A percentile compares a stretch with the other conserved stretches of the same genome.
Evolutionary conservation across 2,888 invertebrate species (phyloP).

Genomic region (Lithodes maja): DNA sequence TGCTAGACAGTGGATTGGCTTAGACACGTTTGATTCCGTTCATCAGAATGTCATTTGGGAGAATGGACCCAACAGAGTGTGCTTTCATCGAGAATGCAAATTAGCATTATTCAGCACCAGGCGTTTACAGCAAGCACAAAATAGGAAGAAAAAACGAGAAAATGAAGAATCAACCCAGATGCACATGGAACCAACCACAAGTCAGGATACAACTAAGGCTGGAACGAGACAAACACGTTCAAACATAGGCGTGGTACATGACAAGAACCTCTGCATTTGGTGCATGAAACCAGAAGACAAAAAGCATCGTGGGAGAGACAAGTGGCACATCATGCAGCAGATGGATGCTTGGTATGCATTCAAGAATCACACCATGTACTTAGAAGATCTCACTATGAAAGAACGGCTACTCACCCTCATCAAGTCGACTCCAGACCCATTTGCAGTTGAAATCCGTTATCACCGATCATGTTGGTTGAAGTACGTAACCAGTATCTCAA

Average conservation of each 20-base stretch:
- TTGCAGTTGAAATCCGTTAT: constrained; percentile 17
- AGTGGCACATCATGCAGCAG: neutral
- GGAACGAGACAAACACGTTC: neutral
- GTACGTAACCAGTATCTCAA: neutral
- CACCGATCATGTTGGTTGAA: constrained; percentile 11
- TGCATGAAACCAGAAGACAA: constrained; percentile 4
- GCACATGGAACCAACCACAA: too few relatives aligned
- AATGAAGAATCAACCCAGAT: too few relatives aligned
- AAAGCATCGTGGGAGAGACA: neutral
- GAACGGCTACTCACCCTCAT: constrained; percentile 11
- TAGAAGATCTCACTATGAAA: neutral
- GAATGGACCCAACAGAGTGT: neutral
- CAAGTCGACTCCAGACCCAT: constrained; percentile 17
- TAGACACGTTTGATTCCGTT: too few relatives aligned
- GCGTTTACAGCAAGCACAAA: neutral
- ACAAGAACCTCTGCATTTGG: constrained; percentile 18
- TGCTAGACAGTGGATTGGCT: neutral
- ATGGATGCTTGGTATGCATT: neutral
- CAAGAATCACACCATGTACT: neutral
- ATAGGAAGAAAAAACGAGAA: neutral
- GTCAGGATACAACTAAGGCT: too few relatives aligned
- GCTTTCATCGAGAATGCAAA: neutral
- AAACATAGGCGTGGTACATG: constrained; percentile 1
- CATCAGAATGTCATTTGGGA: neutral
- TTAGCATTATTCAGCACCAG: neutral